phyloP scores from a whole-genome alignment of 2,113 vertebrate genomes.

The Laticauda laticaudata region DNA sequence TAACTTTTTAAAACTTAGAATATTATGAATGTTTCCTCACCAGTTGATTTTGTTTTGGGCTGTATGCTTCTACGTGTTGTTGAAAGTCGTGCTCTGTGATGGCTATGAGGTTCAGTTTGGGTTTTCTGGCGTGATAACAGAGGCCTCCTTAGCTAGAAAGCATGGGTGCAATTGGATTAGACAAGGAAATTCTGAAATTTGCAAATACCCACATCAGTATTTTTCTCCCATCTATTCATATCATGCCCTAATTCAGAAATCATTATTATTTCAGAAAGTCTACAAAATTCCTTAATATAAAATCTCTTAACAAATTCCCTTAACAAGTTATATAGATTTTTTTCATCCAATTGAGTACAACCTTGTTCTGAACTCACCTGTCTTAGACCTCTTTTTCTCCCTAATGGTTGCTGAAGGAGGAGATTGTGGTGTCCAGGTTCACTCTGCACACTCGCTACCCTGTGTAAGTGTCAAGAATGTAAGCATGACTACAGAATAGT shows the following conservation, averaged over 20 bases:
- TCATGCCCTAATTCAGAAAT: not conserved
- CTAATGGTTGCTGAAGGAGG: constrained; percentile 90
- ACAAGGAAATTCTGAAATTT: not conserved
- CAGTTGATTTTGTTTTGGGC: constrained; percentile 87
- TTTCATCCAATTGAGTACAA: not conserved
- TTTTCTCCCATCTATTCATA: not conserved
- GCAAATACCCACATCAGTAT: not conserved
- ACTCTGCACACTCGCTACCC: constrained; percentile 97
- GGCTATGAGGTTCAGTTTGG: constrained; percentile 81
- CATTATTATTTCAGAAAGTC: not conserved
- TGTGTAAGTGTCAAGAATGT: constrained; percentile 70
- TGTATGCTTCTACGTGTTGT: constrained; percentile 94
- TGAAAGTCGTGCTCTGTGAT: constrained; percentile 87
- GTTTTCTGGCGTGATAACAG: constrained; percentile 92
- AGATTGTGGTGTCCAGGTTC: constrained; percentile 97
- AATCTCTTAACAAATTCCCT: not conserved
- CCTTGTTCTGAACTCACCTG: constrained; percentile 75
- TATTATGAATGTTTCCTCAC: constrained; percentile 63
- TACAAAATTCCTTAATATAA: not conserved
- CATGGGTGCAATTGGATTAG: constrained; percentile 24
- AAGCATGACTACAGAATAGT: constrained; percentile 37
- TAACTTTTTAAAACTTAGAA: not conserved
- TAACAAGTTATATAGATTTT: not conserved
- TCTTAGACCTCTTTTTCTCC: constrained; percentile 90
- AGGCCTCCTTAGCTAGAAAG: constrained; percentile 84